phyloP scores from a whole-genome alignment of 30 jellyfish, hydroid and myxozoan genomes.

The Catostylus mosaicus region DNA sequence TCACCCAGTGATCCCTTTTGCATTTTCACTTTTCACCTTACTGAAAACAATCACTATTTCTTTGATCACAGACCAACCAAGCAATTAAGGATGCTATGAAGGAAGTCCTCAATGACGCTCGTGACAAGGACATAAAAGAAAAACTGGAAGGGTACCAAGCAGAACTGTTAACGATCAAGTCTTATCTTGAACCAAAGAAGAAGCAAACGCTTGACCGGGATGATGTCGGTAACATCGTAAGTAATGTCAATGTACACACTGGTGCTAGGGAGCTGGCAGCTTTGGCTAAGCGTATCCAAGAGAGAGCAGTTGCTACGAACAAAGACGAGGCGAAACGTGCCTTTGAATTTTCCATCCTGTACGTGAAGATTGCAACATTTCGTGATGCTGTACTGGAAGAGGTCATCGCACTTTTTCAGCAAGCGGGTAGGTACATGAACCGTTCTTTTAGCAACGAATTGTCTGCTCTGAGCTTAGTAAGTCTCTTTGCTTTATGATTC shows the following conservation, averaged over 20 bases:
- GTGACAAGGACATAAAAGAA: constrained; percentile 25
- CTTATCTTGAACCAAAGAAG: constrained; percentile 17
- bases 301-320: constrained; percentile 12
- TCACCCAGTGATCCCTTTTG: background rate
- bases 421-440: constrained; percentile 34
- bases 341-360: constrained; percentile 16
- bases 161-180: constrained; percentile 14
- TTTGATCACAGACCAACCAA: constrained; percentile 20
- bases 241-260: constrained; percentile 23
- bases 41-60: too few relatives aligned
- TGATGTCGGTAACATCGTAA: constrained; percentile 24
- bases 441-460: too few relatives aligned
- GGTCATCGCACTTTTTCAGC: background rate
- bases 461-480: too few relatives aligned
- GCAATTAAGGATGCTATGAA: constrained; percentile 40
- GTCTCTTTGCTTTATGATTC: too few relatives aligned
- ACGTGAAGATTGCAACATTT: constrained; percentile 26
- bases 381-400: constrained; percentile 20
- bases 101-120: constrained; percentile 30
- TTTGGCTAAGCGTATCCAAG: constrained; percentile 12
- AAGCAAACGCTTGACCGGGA: constrained; percentile 16
- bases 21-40: background rate
- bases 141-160: constrained; percentile 18
- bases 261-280: constrained; percentile 30
- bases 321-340: constrained; percentile 35